Conservation (phyloP, 2,113 vertebrate species). For the Nycticryphes semicollaris region DNA sequence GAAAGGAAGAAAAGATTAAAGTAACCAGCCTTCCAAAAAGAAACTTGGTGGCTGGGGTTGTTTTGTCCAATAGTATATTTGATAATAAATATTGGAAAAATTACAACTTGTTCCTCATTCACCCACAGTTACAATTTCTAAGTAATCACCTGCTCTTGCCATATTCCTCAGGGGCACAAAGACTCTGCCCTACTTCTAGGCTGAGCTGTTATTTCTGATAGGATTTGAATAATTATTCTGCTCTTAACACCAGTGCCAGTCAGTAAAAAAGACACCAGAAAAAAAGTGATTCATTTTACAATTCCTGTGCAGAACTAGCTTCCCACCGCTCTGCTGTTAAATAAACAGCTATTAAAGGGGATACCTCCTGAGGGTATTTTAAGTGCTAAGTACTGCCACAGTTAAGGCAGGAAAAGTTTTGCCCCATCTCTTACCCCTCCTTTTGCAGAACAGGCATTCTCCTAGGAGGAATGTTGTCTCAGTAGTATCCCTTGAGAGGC, state of each 20-base stretch:
- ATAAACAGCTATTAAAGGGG: neutral
- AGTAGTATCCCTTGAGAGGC: neutral
- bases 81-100: neutral
- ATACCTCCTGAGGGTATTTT: neutral
- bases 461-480: constrained; percentile 8
- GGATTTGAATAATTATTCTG: neutral
- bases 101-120: neutral
- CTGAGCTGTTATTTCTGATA: neutral
- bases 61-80: neutral
- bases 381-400: neutral
- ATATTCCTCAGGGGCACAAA: neutral
- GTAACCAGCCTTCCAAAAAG: neutral
- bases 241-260: neutral
- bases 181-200: neutral
- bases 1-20: neutral
- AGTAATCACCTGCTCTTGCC: neutral
- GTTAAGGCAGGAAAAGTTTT: neutral
- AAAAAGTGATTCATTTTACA: neutral
- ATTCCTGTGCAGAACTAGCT: neutral
- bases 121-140: neutral
- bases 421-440: constrained; percentile 1
- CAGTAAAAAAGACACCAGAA: neutral
- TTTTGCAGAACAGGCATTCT: constrained; percentile 17
- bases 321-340: neutral
- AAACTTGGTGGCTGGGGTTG: neutral